Evolutionary conservation across 1,140 invertebrate species (phyloP).

Genomic region (Brachionus calyciflorus): DNA sequence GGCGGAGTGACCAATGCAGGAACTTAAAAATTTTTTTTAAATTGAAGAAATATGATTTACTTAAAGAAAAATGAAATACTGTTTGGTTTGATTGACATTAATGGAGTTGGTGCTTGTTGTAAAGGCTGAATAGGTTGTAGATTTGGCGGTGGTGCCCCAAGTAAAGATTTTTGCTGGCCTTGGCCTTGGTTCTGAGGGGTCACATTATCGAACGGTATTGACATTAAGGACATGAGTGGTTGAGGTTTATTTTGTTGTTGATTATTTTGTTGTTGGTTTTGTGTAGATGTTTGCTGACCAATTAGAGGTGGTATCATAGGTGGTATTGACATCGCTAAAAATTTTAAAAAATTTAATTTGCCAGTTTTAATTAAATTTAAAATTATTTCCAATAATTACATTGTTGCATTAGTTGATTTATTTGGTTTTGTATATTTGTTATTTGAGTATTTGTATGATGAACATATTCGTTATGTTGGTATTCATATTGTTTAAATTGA

Average conservation of each 20-base stretch:
- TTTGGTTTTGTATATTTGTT: slow-evolving; percentile 72
- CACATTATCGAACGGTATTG: too few relatives aligned
- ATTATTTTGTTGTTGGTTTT: slow-evolving; percentile 12
- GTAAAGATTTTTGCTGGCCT: background rate
- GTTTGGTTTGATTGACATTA: slow-evolving; percentile 31
- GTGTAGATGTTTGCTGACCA: background rate
- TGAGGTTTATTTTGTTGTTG: slow-evolving; percentile 49
- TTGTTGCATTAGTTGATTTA: slow-evolving; percentile 50
- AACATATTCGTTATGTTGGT: slow-evolving; percentile 90
- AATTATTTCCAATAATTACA: background rate
- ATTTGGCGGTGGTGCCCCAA: slow-evolving; percentile 29
- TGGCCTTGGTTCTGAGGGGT: too few relatives aligned
- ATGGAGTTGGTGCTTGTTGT: background rate
- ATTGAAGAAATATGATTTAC: slow-evolving; percentile 49
- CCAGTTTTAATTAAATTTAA: background rate
- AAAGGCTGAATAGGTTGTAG: slow-evolving; percentile 11
- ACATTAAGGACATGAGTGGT: slow-evolving; percentile 47
- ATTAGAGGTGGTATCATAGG: slow-evolving; percentile 49
- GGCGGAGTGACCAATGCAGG: slow-evolving; percentile 27
- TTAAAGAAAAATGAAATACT: background rate
- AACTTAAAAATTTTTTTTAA: slow-evolving; percentile 1
- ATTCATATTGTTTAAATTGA: slow-evolving; percentile 73
- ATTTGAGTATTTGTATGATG: slow-evolving; percentile 72
- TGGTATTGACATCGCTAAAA: slow-evolving; percentile 26
- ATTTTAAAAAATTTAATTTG: slow-evolving; percentile 43